Conservation (phyloP, 2,113 vertebrate genomes). For the Mirza zaza region DNA sequence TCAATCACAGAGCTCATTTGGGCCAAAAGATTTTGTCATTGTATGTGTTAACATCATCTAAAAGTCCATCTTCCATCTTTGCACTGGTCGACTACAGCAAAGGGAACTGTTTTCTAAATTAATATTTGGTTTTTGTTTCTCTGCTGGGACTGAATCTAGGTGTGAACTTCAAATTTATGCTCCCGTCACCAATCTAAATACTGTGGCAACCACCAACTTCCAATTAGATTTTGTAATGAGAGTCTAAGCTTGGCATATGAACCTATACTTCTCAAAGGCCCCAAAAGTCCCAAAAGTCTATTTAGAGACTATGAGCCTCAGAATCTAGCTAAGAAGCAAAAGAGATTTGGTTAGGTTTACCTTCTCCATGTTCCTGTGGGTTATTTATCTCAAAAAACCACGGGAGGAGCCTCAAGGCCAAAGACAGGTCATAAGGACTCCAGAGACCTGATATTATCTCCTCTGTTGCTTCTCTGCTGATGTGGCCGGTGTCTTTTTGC, state of each 20-base stretch:
- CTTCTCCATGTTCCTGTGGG: background rate
- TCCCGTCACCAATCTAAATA: background rate
- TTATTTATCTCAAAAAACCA: background rate
- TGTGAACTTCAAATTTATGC: background rate
- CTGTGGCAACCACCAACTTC: background rate
- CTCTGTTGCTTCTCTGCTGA: background rate
- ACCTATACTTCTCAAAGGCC: background rate
- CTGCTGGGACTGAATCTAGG: background rate
- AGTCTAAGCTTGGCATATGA: background rate
- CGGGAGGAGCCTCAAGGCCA: background rate
- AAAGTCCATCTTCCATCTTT: background rate
- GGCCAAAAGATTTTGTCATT: conserved; percentile 32
- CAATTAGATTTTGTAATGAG: background rate
- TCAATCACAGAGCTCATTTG: background rate
- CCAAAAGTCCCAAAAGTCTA: background rate
- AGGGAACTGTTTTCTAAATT: background rate
- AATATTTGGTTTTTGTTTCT: background rate
- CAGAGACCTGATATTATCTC: background rate
- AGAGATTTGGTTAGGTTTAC: background rate
- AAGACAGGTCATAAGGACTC: background rate
- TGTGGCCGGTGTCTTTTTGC: background rate
- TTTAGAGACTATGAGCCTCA: background rate
- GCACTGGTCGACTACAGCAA: background rate
- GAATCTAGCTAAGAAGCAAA: background rate
- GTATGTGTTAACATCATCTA: background rate